phyloP scores from a whole-genome alignment of 2,888 invertebrate genomes.

The Macrophya annulata region DNA sequence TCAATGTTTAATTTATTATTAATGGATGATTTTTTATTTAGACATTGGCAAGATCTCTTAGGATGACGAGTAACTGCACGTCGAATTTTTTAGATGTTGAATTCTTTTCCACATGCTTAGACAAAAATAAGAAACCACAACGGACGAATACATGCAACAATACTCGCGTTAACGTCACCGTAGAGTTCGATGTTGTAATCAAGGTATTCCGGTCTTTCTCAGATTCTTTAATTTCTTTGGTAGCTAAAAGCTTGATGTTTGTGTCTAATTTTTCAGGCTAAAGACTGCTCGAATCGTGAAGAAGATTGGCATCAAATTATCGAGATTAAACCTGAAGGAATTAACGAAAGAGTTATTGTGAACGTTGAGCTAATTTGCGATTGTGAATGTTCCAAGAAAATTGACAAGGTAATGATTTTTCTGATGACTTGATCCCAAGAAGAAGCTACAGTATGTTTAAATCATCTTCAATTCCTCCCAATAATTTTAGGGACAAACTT shows the following conservation, averaged over 20 bases:
- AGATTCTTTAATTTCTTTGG: background rate
- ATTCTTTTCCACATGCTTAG: slow-evolving; percentile 81
- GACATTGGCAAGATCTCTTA: slow-evolving; percentile 80
- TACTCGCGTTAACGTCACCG: slow-evolving; percentile 82
- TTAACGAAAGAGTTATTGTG: slow-evolving; percentile 87
- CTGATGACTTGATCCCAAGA: background rate
- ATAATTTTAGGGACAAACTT: background rate
- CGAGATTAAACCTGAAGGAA: slow-evolving; percentile 86
- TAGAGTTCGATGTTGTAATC: slow-evolving; percentile 82
- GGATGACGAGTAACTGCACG: slow-evolving; percentile 77
- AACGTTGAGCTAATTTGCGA: slow-evolving; percentile 87
- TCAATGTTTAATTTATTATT: background rate
- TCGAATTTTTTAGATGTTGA: slow-evolving; percentile 81
- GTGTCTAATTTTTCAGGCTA: slow-evolving; percentile 67
- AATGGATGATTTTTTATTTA: slow-evolving; percentile 59
- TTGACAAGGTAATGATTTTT: slow-evolving; percentile 72
- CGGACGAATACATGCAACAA: slow-evolving; percentile 84
- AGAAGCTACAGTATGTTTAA: background rate
- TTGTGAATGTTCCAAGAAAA: slow-evolving; percentile 86
- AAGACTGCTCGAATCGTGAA: slow-evolving; percentile 83
- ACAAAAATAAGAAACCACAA: slow-evolving; percentile 68
- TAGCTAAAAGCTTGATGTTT: background rate
- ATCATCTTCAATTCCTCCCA: background rate
- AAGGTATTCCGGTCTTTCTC: slow-evolving; percentile 71
- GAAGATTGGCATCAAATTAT: slow-evolving; percentile 81